phyloP scores from a whole-genome alignment of 2,797 vertebrate genomes.

The Sylvia borin region DNA sequence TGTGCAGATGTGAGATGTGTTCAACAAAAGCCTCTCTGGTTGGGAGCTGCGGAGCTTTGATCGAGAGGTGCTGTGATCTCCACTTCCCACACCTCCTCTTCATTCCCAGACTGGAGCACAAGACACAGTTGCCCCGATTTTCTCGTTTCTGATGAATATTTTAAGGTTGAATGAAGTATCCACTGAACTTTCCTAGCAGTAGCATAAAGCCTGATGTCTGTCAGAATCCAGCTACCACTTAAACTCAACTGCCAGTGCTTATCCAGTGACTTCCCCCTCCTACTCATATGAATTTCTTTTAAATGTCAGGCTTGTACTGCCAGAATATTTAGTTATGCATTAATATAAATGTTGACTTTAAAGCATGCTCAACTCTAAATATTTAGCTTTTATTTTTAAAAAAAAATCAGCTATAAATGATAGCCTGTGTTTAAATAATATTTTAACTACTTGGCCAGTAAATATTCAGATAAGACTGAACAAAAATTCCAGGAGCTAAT shows the following conservation, averaged over 20 bases:
- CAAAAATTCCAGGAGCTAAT: neutral
- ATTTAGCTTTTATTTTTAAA: neutral
- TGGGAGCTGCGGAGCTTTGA: neutral
- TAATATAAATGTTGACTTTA: slow-evolving; percentile 19
- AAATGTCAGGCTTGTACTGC: neutral
- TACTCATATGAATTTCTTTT: neutral
- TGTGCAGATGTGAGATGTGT: neutral
- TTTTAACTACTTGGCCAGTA: neutral
- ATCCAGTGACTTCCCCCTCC: neutral
- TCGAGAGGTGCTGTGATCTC: neutral
- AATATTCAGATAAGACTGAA: neutral
- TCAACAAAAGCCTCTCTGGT: neutral
- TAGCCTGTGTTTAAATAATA: neutral
- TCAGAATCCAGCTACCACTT: neutral
- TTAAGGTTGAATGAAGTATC: neutral
- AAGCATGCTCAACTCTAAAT: slow-evolving; percentile 21
- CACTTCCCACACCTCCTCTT: neutral
- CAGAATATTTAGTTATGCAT: slow-evolving; percentile 14
- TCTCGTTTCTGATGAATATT: neutral
- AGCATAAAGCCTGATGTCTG: neutral
- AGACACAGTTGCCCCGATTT: neutral
- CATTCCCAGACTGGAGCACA: neutral
- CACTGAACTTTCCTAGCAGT: neutral
- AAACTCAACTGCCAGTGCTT: neutral
- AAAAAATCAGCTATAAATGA: neutral